Evolutionary conservation across 23 tunicate species (phyloP).

Genomic region (Styela clava): DNA sequence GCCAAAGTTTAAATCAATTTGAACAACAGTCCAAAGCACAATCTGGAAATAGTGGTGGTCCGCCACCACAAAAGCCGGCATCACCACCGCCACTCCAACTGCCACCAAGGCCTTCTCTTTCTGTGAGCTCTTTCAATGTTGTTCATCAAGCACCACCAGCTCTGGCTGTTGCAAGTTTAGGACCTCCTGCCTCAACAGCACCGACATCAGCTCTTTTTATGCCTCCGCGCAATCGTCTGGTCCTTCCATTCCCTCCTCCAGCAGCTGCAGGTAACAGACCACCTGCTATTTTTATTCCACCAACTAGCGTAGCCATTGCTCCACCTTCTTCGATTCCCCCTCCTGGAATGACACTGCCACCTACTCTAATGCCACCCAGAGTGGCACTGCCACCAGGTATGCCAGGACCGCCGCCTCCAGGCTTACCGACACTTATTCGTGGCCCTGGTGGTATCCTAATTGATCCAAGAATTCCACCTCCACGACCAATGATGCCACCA

Average conservation of each 20-base stretch:
- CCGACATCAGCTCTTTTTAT: not conserved
- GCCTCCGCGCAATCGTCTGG: constrained; percentile 17
- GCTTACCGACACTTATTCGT: constrained; percentile 12
- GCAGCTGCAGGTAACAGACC: constrained; percentile 5
- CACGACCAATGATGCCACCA: constrained; percentile 38
- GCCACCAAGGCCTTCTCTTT: constrained; percentile 20
- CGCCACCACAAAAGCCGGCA: constrained; percentile 6
- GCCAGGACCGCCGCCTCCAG: constrained; percentile 43
- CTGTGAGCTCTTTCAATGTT: constrained; percentile 1
- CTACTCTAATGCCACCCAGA: constrained; percentile 54
- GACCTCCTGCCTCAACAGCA: not conserved
- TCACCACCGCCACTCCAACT: constrained; percentile 16
- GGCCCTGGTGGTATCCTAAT: constrained; percentile 14
- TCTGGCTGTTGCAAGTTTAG: constrained; percentile 13
- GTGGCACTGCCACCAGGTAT: constrained; percentile 71
- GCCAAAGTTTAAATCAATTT: constrained; percentile 92
- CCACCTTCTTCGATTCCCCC: constrained; percentile 45
- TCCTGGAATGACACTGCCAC: constrained; percentile 79
- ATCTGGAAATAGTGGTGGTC: constrained; percentile 8
- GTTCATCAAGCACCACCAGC: constrained; percentile 14
- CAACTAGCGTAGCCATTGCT: not conserved
- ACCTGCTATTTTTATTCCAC: not conserved
- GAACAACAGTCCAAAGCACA: constrained; percentile 93
- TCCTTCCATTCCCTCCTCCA: constrained; percentile 32
- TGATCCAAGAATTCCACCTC: constrained; percentile 30